Base-by-base conservation (phyloP, 1,140 invertebrate genomes). In the Lepidostoma basale region DNA sequence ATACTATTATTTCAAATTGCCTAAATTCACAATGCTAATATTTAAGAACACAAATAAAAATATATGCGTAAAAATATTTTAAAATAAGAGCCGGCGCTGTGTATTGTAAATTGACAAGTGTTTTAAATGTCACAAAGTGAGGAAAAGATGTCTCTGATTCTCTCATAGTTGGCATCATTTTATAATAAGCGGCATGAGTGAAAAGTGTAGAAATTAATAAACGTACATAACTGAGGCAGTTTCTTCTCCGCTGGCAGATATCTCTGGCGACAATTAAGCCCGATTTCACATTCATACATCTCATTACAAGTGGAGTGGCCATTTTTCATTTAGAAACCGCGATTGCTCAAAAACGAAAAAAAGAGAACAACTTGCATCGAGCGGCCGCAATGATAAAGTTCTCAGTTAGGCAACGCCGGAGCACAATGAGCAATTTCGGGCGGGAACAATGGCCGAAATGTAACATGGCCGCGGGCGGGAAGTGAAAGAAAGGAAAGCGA, bases 401-500 rank as follows among this genome's bases (percentile, higher is more conserved):
- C 23, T 36, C 39, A 60, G 56, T 60, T 16, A 42, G 56, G 56
- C 56, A 60, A 56, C 30, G 36, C 52, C 52, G 52, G 1, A 20
- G 52, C 30, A 56, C 52, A 56, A 56, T 56, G 52, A 56, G 52
- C 52, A 20, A 56, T 56, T n/a, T 60, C 39, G 36, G 56, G 56
- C 22, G 56, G 56, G 56, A 60, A 60, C 56, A 60, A 60, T 60
- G 56, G 56, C 36, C 39, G 56, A 60, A 60, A 44, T 60, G 56
- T 42, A 60, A 40, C 56, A 60, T 39, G 36, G 56, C 39, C 22
- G 56, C 36, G 23, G 54, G 54, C 67, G 59, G 67, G 67, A 63
- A 69, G 60, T 64, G 68, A 63, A 66, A 66, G 62, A 70, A 70
- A 60, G 68, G 62, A 70, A 70, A 66, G 68, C 68, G 68, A 63